phyloP scores from a whole-genome alignment of 2,797 vertebrate genomes.

The Diplodus sargus region DNA sequence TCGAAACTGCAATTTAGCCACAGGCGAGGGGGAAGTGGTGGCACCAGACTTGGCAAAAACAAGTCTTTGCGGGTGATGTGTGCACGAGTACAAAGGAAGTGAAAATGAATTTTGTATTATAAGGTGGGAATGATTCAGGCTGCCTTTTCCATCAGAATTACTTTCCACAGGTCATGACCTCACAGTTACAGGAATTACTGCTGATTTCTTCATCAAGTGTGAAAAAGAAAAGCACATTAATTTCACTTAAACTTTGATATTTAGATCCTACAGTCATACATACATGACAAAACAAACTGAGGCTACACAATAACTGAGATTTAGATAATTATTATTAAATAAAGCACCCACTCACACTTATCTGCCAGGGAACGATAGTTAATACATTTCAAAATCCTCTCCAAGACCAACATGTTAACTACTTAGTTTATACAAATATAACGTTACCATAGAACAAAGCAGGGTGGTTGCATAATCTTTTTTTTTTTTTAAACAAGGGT shows the following conservation, averaged over 20 bases:
- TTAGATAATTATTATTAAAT: neutral
- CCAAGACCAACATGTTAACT: too few species aligned
- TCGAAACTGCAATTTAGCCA: neutral
- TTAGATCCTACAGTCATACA: neutral
- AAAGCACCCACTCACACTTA: neutral
- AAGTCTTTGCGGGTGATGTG: neutral
- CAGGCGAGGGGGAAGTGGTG: too few species aligned
- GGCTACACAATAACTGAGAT: neutral
- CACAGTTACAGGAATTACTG: neutral
- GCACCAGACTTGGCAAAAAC: neutral
- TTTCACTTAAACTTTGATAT: neutral
- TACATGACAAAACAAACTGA: neutral
- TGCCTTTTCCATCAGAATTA: neutral
- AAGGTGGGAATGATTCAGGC: too few species aligned
- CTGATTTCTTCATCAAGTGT: neutral
- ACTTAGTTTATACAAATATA: too few species aligned
- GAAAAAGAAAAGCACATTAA: neutral
- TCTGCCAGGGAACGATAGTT: too few species aligned
- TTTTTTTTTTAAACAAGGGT: too few species aligned
- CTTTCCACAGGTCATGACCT: neutral
- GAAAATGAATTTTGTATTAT: neutral
- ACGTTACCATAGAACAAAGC: too few species aligned
- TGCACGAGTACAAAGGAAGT: neutral
- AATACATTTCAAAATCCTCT: too few species aligned
- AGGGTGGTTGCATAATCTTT: too few species aligned